Base-by-base conservation (phyloP, 1,140 invertebrate genomes). In the Cyclina sinensis region DNA sequence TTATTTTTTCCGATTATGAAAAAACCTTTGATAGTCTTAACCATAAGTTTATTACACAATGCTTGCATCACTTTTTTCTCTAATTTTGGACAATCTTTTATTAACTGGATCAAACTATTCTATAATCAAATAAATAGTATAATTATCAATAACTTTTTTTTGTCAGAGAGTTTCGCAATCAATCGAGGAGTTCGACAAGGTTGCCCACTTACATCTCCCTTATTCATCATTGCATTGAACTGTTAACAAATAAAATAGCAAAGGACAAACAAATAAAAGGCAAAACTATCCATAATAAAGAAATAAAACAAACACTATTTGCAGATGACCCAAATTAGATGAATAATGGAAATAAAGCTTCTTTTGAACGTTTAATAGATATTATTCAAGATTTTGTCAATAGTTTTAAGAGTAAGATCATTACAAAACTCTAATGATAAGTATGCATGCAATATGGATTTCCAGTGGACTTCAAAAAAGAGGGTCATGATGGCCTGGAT, bases 281-380 rank as follows among this genome's bases (percentile, higher is more conserved):
- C 46, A 51, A 48, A 11, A 79, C 16, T 48, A 54, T 79, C 11
- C 27, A 79, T 24, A 43, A 79, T 48, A 46, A 46, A 0, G 48
- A 79, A 79, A n/a, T n/a, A n/a, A n/a, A n/a, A n/a, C n/a, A n/a
- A n/a, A n/a, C n/a, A n/a, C n/a, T n/a, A n/a, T n/a, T 79, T 79
- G 74, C 74, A n/a, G 74, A 79, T 54, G 74, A 79, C n/a, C n/a
- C 51, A 30, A 79, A 39, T 21, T 79, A 79, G 14, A 30, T 79
- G 3, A 79, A 46, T 48, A 43, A 79, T 79, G 74, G 74, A 27
- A 30, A 35, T 32, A 30, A 51, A 79, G 1, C n/a, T n/a, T 79
- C 74, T 14, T 79, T 79, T 51, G 18, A 46, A 46, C 14, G 14
- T 7, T 16, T 79, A 7, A 79, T 79, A 21, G 27, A 79, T 18